Evolutionary conservation across 1,140 invertebrate species (phyloP).

Genomic region (Apocrypta bakeri): DNA sequence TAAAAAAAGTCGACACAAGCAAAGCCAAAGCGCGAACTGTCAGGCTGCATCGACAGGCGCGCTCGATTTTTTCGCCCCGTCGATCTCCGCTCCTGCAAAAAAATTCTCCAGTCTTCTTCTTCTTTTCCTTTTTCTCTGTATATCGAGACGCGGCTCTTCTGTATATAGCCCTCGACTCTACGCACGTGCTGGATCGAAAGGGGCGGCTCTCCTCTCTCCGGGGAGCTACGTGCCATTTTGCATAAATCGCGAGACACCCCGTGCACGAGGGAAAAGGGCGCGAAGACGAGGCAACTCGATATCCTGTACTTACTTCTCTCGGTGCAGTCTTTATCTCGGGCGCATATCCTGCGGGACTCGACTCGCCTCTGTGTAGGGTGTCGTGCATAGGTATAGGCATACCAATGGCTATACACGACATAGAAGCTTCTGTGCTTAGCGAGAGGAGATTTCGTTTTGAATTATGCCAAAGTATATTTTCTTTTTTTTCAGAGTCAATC

Average conservation of each 20-base stretch:
- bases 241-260: conserved; percentile 74
- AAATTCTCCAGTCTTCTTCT: background rate
- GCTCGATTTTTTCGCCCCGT: background rate
- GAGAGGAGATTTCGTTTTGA: background rate
- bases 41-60: background rate
- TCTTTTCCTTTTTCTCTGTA: background rate
- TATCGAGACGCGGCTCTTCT: no score
- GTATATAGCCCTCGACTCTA: conserved; percentile 18
- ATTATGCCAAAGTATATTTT: background rate
- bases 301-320: conserved; percentile 40
- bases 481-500: background rate
- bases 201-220: conserved; percentile 61
- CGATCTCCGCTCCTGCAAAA: background rate
- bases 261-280: conserved; percentile 38
- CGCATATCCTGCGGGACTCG: conserved; percentile 12
- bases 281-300: conserved; percentile 24
- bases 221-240: conserved; percentile 73
- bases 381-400: background rate
- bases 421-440: background rate
- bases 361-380: background rate
- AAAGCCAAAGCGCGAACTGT: no score
- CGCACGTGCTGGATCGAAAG: conserved; percentile 68
- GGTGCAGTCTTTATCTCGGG: background rate
- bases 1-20: background rate
- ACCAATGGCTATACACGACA: no score